Evolutionary conservation across 2,797 vertebrate genomes (phyloP), one percentile per base, ranked within the genome.

Genomic region (Nannoperca obscura): DNA sequence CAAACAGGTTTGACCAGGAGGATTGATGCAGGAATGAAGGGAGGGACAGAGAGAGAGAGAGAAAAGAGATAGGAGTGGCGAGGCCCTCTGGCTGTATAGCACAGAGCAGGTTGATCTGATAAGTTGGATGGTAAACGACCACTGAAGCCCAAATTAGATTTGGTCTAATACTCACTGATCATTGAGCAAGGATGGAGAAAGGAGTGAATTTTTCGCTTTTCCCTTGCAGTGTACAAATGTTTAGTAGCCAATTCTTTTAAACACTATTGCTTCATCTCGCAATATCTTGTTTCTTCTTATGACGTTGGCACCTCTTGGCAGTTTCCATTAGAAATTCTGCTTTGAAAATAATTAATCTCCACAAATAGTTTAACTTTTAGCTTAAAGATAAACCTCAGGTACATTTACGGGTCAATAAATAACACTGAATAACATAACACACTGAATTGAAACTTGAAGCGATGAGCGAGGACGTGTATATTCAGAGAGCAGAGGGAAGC

Each of bases 1-100:
- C 71, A 83, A 90, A 94, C 93, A 71, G 90, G 93, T 94, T 92
- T 55, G 82, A 86, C 92, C 76, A 66, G 91, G 58, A 84, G 62
- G 38, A 82, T 71, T 69, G 82, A 78, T 22, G 3, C 20, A 14
- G 32, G 27, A 38, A 20, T 63, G 66, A 75, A 76, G 44, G 49
- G 11, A 24, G 27, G 32, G 73, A 46, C 30, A 38, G 15, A 44
- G 17, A 61, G 27, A 66, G 58, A 53, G 22, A 66, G 19, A n/a
- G n/a, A n/a, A n/a, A n/a, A n/a, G 27, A 67, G 61, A 40, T 15
- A 40, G 70, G 86, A 81, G 81, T 71, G 83, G 74, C 65, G 69
- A 74, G 55, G 61, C 58, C 68, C 69, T 84, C 38, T 47, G 73
- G 71, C 79, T 52, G 40, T 1, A 9, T 57, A n/a, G 44, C 2